Percentiles rank a stretch among this genome's conserved stretches.
Conservation (phyloP, 2,797 vertebrate species). For the Delichon dasypus region DNA sequence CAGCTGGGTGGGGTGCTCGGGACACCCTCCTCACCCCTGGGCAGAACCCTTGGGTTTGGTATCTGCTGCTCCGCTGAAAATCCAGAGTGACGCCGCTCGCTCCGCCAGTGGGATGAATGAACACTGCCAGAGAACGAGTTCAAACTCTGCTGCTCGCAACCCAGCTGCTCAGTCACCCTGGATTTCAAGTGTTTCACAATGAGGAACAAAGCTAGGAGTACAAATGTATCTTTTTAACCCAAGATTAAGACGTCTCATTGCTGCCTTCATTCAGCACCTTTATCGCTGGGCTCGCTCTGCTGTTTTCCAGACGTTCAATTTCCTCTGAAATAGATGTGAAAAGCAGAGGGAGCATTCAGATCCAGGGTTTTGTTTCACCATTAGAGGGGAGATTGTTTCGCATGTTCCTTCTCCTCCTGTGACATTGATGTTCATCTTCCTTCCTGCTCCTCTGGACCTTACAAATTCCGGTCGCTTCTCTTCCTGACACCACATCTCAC, state of each 20-base stretch:
- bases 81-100: rapidly evolving
- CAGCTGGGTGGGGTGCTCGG: background rate
- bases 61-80: rapidly evolving
- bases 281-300: background rate
- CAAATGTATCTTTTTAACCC: background rate
- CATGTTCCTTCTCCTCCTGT: background rate
- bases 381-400: background rate
- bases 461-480: constrained; percentile 14
- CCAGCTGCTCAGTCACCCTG: background rate
- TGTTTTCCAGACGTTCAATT: background rate
- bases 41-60: background rate
- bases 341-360: background rate
- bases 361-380: background rate
- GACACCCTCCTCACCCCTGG: background rate
- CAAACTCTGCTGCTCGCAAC: background rate
- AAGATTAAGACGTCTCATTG: background rate
- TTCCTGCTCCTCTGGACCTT: constrained; percentile 18
- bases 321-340: constrained; percentile 1
- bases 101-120: background rate
- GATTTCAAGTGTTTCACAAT: background rate
- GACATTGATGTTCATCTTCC: constrained; percentile 22
- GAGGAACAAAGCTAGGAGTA: background rate
- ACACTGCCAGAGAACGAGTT: rapidly evolving
- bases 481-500: background rate
- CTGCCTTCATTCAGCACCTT: background rate